Evolutionary conservation across 2,888 invertebrate species (phyloP).

Genomic region (Volucella inanis): DNA sequence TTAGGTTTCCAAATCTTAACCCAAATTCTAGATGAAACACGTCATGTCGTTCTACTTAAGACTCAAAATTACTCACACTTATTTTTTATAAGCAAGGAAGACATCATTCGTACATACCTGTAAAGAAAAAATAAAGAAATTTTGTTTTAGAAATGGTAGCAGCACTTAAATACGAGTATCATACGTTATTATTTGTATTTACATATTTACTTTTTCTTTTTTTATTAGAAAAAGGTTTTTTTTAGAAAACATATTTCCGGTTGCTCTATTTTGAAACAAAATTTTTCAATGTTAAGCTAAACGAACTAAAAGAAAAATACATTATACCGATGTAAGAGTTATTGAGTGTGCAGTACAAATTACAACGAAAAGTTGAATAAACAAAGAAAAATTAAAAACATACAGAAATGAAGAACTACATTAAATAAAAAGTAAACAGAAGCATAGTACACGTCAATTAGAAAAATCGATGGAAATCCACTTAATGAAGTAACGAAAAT

Average conservation of each 20-base stretch:
- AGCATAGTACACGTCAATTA: background rate
- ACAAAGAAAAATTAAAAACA: constrained; percentile 10
- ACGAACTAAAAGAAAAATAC: constrained; percentile 31
- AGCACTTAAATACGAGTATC: background rate
- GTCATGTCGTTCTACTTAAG: background rate
- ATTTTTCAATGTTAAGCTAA: constrained; percentile 19
- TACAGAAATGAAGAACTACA: constrained; percentile 29
- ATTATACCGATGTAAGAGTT: constrained; percentile 32
- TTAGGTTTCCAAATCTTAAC: no score
- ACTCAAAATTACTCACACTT: background rate
- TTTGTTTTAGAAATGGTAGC: constrained; percentile 20
- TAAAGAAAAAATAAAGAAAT: constrained; percentile 41
- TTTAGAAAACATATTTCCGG: constrained; percentile 53
- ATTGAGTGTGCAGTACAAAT: constrained; percentile 27
- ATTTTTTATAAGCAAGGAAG: background rate
- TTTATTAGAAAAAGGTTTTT: constrained; percentile 23
- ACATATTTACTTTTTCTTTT: background rate
- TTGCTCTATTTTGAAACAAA: constrained; percentile 13
- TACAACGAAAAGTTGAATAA: constrained; percentile 27
- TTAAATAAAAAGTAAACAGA: constrained; percentile 16
- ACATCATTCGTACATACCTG: constrained; percentile 51
- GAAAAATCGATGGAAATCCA: no score
- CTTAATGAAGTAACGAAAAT: no score
- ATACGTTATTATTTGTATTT: background rate
- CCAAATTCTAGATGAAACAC: no score